Percentiles rank a stretch among this genome's conserved stretches.
Conservation (phyloP, 1,140 invertebrate genomes). For the Drosophila dunni region DNA sequence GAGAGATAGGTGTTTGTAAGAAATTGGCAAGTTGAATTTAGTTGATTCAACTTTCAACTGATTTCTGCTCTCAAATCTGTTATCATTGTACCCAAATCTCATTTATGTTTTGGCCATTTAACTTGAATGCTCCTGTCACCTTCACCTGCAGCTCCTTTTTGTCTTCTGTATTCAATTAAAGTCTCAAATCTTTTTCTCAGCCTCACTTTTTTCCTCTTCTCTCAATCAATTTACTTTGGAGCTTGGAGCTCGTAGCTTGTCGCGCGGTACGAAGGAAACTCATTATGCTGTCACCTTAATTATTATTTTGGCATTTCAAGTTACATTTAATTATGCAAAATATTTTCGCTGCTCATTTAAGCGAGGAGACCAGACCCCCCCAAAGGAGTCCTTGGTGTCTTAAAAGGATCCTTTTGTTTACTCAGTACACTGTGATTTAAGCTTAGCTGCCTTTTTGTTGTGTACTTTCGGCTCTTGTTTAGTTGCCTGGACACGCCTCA, state of each 20-base stretch:
- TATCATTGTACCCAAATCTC: neutral
- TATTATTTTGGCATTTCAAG: slow-evolving; percentile 73
- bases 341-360: slow-evolving; percentile 47
- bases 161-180: slow-evolving; percentile 35
- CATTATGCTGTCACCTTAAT: slow-evolving; percentile 74
- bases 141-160: slow-evolving; percentile 13
- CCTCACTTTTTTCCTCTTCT: slow-evolving; percentile 4
- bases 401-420: slow-evolving; percentile 12
- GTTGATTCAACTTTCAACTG: neutral
- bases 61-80: neutral
- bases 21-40: neutral
- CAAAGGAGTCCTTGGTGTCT: neutral
- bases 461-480: slow-evolving; percentile 8
- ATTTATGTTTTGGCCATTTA: slow-evolving; percentile 5
- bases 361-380: neutral
- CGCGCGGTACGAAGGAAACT: slow-evolving; percentile 3
- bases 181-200: slow-evolving; percentile 2
- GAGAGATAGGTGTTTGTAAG: neutral
- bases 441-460: slow-evolving; percentile 27
- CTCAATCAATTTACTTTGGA: slow-evolving; percentile 39
- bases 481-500: slow-evolving; percentile 35
- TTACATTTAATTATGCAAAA: slow-evolving; percentile 73
- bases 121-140: slow-evolving; percentile 5
- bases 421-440: slow-evolving; percentile 32
- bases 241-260: neutral